phyloP scores from a whole-genome alignment of 2,888 invertebrate genomes.

The Machimus rusticus region DNA sequence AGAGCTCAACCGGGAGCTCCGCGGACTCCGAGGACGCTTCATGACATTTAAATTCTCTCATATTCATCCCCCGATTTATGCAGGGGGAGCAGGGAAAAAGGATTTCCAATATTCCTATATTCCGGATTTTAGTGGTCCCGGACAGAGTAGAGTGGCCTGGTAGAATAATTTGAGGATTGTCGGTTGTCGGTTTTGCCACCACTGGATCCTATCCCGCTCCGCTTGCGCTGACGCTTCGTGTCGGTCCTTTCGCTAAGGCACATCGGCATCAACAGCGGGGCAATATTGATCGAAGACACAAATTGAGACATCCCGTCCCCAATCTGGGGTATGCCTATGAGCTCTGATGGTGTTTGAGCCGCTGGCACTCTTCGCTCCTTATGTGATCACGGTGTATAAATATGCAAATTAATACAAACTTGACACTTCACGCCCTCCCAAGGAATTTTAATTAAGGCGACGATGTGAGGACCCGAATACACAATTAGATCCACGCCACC shows the following conservation, averaged over 20 bases:
- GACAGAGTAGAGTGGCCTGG: background rate
- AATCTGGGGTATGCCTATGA: slow-evolving; percentile 9
- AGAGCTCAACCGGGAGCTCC: background rate
- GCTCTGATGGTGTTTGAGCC: background rate
- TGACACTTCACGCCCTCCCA: slow-evolving; percentile 56
- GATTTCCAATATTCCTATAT: slow-evolving; percentile 33
- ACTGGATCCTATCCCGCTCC: background rate
- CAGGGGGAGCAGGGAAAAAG: slow-evolving; percentile 6
- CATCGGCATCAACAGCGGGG: slow-evolving; percentile 1
- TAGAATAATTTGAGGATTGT: background rate
- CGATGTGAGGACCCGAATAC: slow-evolving; percentile 47
- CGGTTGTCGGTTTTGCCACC: background rate
- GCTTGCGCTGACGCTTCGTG: background rate
- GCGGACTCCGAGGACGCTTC: background rate
- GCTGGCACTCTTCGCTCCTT: slow-evolving; percentile 4
- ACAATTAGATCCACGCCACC: slow-evolving; percentile 44
- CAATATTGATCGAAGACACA: slow-evolving; percentile 33
- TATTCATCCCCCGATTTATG: slow-evolving; percentile 31
- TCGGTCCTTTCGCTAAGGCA: background rate
- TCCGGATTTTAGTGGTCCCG: background rate
- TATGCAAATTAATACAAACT: slow-evolving; percentile 61
- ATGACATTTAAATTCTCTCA: slow-evolving; percentile 37
- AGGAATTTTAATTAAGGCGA: slow-evolving; percentile 49
- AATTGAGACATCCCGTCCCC: slow-evolving; percentile 18
- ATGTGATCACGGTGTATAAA: slow-evolving; percentile 51